A percentile compares a stretch with the other conserved stretches of the same genome.
These are phyloP conservation scores for Psammodynastes pulverulentus DNA, from an alignment of 2,113 vertebrate species.

Conservation along the genomic window DNA sequence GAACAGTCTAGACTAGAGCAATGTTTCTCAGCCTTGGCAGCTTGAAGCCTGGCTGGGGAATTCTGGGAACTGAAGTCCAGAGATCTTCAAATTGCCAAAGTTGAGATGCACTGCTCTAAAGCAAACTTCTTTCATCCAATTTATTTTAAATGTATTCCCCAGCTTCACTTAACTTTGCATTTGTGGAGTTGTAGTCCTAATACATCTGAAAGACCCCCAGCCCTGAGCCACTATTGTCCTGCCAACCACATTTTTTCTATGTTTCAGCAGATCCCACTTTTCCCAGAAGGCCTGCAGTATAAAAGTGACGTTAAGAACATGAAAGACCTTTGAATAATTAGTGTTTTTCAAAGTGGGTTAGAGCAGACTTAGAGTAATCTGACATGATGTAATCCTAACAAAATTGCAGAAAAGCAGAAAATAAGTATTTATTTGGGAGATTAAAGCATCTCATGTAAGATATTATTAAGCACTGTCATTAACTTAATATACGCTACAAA, in stretches of 20 bases:
- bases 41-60: not conserved
- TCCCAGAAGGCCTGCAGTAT: constrained; percentile 28
- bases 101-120: not conserved
- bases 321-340: constrained; percentile 64
- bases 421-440: constrained; percentile 66
- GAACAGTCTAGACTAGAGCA: not conserved
- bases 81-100: not conserved
- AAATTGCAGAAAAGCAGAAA: constrained; percentile 71
- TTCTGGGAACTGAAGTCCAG: not conserved
- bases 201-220: not conserved
- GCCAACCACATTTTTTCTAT: constrained; percentile 27
- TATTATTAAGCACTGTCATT: constrained; percentile 68
- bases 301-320: constrained; percentile 58
- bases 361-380: constrained; percentile 70
- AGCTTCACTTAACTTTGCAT: not conserved
- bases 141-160: not conserved
- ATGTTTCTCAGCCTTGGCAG: not conserved
- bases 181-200: not conserved
- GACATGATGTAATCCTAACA: constrained; percentile 70
- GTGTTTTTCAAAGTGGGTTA: constrained; percentile 71
- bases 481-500: constrained; percentile 61
- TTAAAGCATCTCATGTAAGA: constrained; percentile 61
- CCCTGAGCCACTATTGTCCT: constrained; percentile 12
- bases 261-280: constrained; percentile 34
- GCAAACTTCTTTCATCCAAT: not conserved